Percentiles rank a stretch among this genome's conserved stretches.
phyloP scores from a whole-genome alignment of 2,113 vertebrate genomes.

The Paralichthys olivaceus region DNA sequence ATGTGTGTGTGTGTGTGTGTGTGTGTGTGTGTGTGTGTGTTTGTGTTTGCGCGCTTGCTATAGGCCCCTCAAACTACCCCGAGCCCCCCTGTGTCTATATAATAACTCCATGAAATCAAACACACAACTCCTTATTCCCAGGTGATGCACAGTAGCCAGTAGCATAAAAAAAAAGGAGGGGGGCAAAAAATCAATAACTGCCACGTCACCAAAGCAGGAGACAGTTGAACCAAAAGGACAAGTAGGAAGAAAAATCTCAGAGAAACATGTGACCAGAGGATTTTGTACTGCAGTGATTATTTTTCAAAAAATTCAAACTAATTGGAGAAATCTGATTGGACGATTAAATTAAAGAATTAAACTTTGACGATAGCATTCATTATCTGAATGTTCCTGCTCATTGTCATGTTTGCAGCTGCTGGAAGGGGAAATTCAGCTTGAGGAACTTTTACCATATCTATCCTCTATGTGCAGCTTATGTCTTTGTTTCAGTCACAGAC shows the following conservation, averaged over 20 bases:
- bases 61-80: constrained; percentile 57
- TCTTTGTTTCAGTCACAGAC: neutral
- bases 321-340: neutral
- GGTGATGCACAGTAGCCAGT: constrained; percentile 61
- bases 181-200: constrained; percentile 54
- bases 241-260: neutral
- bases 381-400: neutral
- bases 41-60: constrained; percentile 20
- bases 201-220: constrained; percentile 67
- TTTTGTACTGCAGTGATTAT: neutral
- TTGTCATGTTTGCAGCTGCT: neutral
- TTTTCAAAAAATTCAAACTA: neutral
- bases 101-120: constrained; percentile 78
- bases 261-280: neutral
- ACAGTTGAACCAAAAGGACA: constrained; percentile 29
- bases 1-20: constrained; percentile 33
- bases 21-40: constrained; percentile 15
- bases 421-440: neutral
- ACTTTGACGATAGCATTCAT: too few species aligned
- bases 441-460: neutral
- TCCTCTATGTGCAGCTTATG: neutral
- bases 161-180: constrained; percentile 36
- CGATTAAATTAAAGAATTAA: too few species aligned
- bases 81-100: constrained; percentile 68
- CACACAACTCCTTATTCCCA: constrained; percentile 72